Evolutionary conservation across 2,113 vertebrate genomes (phyloP).

Genomic region (Corythaixoides concolor): DNA sequence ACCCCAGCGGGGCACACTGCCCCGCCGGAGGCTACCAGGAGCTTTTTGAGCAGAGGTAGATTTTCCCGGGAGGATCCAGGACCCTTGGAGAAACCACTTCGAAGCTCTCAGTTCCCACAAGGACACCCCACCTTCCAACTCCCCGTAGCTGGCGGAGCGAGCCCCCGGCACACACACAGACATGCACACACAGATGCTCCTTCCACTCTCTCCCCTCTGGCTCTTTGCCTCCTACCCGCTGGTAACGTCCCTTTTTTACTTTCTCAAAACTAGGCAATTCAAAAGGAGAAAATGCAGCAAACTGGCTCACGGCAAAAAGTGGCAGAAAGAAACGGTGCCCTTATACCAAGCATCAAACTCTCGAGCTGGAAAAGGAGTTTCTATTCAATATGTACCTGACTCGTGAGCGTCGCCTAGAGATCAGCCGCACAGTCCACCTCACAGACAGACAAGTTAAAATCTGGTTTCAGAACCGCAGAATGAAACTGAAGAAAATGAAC

Average conservation of each 20-base stretch:
- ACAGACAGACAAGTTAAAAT: slow-evolving; percentile 99
- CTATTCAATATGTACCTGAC: slow-evolving; percentile 99
- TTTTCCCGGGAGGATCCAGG: neutral
- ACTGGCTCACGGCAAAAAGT: slow-evolving; percentile 98
- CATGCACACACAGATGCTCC: neutral
- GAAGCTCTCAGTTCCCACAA: neutral
- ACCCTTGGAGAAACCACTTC: neutral
- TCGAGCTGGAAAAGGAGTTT: slow-evolving; percentile 99
- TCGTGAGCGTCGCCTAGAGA: slow-evolving; percentile 97
- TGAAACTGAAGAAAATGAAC: slow-evolving; percentile 99
- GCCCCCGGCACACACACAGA: too few relatives aligned
- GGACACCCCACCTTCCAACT: neutral
- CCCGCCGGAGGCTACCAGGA: neutral
- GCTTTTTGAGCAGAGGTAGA: neutral
- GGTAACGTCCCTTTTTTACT: slow-evolving; percentile 65
- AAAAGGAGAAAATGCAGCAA: slow-evolving; percentile 89
- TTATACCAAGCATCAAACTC: slow-evolving; percentile 98
- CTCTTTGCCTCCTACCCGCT: neutral
- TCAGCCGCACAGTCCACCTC: slow-evolving; percentile 98
- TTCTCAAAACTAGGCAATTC: slow-evolving; percentile 81
- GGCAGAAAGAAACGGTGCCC: slow-evolving; percentile 98
- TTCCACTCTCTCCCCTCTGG: neutral
- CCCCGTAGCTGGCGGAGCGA: neutral
- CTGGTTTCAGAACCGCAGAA: slow-evolving; percentile 99
- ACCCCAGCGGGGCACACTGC: accelerated